Evolutionary conservation across 1,140 invertebrate genomes (phyloP).

Genomic region (Solenopsis invicta): DNA sequence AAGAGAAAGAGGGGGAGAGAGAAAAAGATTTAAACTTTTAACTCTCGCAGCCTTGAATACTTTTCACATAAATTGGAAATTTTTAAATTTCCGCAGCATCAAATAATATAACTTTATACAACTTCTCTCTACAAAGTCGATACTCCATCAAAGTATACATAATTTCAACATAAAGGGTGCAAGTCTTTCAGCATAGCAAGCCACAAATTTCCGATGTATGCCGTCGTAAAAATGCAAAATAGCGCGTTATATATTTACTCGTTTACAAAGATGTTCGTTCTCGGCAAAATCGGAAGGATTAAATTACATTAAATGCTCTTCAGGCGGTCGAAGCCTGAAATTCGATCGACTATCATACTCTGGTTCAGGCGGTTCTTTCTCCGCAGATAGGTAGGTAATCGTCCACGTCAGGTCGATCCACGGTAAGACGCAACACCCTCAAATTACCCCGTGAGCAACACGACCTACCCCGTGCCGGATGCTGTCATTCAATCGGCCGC

Average conservation of each 20-base stretch:
- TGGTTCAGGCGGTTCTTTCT: background rate
- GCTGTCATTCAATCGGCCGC: conserved; percentile 53
- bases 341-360: conserved; percentile 40
- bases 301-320: conserved; percentile 44
- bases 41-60: background rate
- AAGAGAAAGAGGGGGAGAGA: too few relatives aligned
- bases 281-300: conserved; percentile 29
- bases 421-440: conserved; percentile 57
- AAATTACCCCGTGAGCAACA: conserved; percentile 49
- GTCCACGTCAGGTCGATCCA: conserved; percentile 38
- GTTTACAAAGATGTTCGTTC: conserved; percentile 36
- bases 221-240: conserved; percentile 38
- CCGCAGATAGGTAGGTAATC: conserved; percentile 43
- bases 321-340: conserved; percentile 7
- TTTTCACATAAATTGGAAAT: background rate
- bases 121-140: background rate
- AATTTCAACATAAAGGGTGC: background rate
- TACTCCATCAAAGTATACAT: conserved; percentile 10
- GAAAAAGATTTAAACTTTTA: background rate
- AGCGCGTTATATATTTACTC: background rate
- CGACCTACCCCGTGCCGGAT: conserved; percentile 34
- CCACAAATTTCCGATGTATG: conserved; percentile 1
- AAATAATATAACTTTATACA: conserved; percentile 20
- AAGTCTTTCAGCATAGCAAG: background rate
- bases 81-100: conserved; percentile 14